Base-by-base conservation (phyloP, 2,113 vertebrate genomes). In the Rhineura floridana region DNA sequence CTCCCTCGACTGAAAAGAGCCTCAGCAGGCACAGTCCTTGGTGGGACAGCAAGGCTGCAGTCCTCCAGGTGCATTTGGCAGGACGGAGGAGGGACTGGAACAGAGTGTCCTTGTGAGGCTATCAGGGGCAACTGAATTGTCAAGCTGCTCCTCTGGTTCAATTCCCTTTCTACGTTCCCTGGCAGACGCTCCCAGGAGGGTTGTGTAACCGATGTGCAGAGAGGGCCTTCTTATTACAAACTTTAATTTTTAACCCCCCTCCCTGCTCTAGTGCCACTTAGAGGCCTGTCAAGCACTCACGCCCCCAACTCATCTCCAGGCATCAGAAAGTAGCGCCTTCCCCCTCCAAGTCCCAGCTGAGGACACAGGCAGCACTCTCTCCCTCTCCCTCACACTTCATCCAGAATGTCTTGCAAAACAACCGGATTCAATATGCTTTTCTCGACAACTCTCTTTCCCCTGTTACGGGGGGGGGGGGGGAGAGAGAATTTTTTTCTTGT, bases 241-340 rank as follows among this genome's bases (percentile, higher is more conserved):
- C 46, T n/a, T 85, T 63, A 62, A 70, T 77, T 50, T 81, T 87
- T 72, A 55, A 72, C n/a, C 77, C 81, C 42, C 33, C 36, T 59
- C 19, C 55, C 44, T 25, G 2, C 9, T 33, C 23, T 23, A 70
- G 44, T 6, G 65, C 10, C 8, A 28, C 48, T 81, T 48, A 42
- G 25, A 44, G 10, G n/a, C 28, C 17, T 59, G 36, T 59, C 86
- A 69, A 44, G 36, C 55, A 13, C 59, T 17, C 3, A 4, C 17
- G 28, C n/a, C 25, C 44, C 62, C 59, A 48, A 6, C 62, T 67
- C 44, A 1, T 33, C n/a, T 42, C 48, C 15, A 52, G 46, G 70
- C 13, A 33, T 36, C 48, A 33, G 28, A 44, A 65, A 0, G 1
- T 4, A 8, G 10, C 39, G 3, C 15, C 8, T 23, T 12, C 42